These are phyloP conservation scores for Platycheirus rosarum DNA, from an alignment of 2,888 invertebrate species.

Conservation along the genomic window DNA sequence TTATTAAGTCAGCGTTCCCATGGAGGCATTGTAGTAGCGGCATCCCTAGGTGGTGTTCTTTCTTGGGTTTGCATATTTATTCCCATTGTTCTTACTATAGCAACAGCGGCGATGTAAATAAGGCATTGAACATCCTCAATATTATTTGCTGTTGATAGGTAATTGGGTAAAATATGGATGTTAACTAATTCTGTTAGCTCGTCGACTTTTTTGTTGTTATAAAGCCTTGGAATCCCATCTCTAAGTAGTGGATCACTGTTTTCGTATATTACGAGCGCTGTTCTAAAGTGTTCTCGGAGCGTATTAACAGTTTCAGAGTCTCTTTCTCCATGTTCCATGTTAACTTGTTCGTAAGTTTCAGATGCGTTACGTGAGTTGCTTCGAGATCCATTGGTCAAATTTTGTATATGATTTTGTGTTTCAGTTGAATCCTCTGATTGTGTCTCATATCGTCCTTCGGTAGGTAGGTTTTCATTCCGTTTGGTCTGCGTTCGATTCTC, in stretches of 20 bases:
- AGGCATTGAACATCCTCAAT: too few relatives aligned
- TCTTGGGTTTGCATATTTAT: neutral
- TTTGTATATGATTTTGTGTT: too few relatives aligned
- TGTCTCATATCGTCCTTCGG: too few relatives aligned
- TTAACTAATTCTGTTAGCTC: slow-evolving; percentile 5
- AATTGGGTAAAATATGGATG: neutral
- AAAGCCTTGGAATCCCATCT: neutral
- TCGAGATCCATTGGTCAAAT: too few relatives aligned
- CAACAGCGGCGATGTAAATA: neutral
- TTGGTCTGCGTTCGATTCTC: neutral
- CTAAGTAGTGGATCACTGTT: neutral
- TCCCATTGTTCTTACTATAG: neutral
- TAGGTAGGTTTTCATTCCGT: too few relatives aligned
- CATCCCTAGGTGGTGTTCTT: neutral
- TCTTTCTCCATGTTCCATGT: neutral
- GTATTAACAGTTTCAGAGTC: neutral
- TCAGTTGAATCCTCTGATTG: too few relatives aligned
- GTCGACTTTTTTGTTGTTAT: slow-evolving; percentile 3
- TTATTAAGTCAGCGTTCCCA: neutral
- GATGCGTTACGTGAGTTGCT: too few relatives aligned
- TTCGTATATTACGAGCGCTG: neutral
- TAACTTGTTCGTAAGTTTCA: neutral
- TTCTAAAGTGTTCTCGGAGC: neutral
- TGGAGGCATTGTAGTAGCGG: neutral
- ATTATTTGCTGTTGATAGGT: neutral